Base-by-base conservation (phyloP, 2,888 invertebrate species). In the Pristionchus maxplancki region DNA sequence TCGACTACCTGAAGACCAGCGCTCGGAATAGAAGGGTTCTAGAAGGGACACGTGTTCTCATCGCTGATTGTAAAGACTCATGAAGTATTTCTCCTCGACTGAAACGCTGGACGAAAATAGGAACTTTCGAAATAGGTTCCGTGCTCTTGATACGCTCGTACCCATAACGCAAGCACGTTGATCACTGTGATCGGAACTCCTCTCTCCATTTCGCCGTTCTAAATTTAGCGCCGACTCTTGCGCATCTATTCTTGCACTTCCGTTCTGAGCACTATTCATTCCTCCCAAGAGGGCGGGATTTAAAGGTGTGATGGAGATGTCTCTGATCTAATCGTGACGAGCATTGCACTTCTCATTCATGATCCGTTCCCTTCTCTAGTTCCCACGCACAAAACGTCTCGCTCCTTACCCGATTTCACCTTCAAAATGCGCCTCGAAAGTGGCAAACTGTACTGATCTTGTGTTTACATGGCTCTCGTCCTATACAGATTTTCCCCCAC, bases 221-320 rank as follows among this genome's bases (percentile, higher is more conserved):
- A 71, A 37, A 71, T 37, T 71, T 71, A 78, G 44, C 28, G n/a
- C 4, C 15, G 34, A 5, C 28, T 4, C 20, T 44, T 40, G 2
- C n/a, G 9, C 4, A 24, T 74, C 71, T 74, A 78, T 78, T 78
- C 78, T 78, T 28, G 24, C 78, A 78, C 78, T 78, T 78, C 78
- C 78, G 78, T 44, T 71, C 78, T n/a, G n/a, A n/a, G n/a, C n/a
- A 48, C 78, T 9, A 8, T 78, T n/a, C 28, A 6, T 48, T 24
- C 58, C n/a, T 58, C n/a, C 58, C 58, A n/a, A 24, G 58, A 58
- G 58, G 58, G 58, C 58, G 58, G 71, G 71, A 71, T 64, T 17
- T n/a, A n/a, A n/a, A 62, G 62, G 28, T 4, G 24, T 31, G 64
- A 11, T 64, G 9, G 31, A 28, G 64, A 64, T 64, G 64, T 64